Evolutionary conservation across 2,113 vertebrate genomes (phyloP), one percentile per base, ranked within the genome.

Genomic region (Emydocephalus ijimae): DNA sequence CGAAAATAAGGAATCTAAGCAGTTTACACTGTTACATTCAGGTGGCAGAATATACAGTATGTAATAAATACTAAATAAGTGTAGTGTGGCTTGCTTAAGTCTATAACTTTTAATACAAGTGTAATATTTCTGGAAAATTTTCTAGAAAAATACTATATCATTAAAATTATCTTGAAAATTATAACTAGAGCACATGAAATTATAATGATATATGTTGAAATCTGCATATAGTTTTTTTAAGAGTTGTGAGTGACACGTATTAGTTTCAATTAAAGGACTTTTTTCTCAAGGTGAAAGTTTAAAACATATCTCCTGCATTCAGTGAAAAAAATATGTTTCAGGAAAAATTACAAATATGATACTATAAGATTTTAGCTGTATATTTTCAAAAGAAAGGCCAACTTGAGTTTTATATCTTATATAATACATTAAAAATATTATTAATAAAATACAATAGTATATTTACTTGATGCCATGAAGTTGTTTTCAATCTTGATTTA

Each of bases 41-140:
- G 87, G 93, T 96, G 95, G 93, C 94, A 95, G 90, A 95, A 94
- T 92, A 94, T 95, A 93, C 69, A 92, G 24, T 95, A 95, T 94
- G 95, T 93, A 89, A 94, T 12, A 29, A 61, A 61, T 26, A 11
- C 24, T 29, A 61, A 29, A 61, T 26, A 3, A 11, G 24, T 45
- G 87, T 86, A 26, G n/a, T 87, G 59, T 92, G 18, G 29, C 81
- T 69, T 24, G 20, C 69, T 10, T 57, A 93, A 52, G 57, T 81
- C 81, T 12, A 18, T 56, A 88, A 3, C 21, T 3, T 85, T 85
- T 69, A 91, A 55, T 74, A 91, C 48, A 89, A 50, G 29, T 29
- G 5, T 74, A 81, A 89, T 89, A 45, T 92, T 89, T 89, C 39
- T 56, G 26, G 43, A 39, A 6, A 64, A 85, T 50, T 69, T 69